Conservation (phyloP, 2,888 invertebrate species). For the Drosophila niveifrons region DNA sequence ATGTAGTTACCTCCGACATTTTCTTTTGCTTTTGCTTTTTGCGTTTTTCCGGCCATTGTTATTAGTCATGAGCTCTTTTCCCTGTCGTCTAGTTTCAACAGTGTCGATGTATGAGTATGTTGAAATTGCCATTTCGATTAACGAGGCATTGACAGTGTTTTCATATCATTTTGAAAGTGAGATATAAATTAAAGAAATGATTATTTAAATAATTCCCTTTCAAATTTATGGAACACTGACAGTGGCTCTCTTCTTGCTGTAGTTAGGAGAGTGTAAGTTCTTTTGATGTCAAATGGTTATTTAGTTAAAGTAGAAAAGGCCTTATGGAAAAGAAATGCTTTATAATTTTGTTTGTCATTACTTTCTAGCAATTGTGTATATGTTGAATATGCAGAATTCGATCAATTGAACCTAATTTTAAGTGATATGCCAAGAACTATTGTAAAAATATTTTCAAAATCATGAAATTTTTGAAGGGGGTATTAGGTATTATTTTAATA, state of each 20-base stretch:
- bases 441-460: no score
- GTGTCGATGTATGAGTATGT: not conserved
- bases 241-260: not conserved
- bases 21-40: constrained; percentile 13
- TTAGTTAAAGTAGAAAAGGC: no score
- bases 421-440: no score
- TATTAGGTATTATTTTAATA: no score
- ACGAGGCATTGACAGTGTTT: not conserved
- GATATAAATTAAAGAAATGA: not conserved
- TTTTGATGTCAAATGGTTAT: no score
- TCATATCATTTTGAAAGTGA: not conserved
- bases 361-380: no score
- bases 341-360: no score
- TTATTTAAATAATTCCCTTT: not conserved
- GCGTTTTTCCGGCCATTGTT: constrained; percentile 21
- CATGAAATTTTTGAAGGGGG: no score
- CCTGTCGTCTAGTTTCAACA: constrained; percentile 21
- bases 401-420: no score
- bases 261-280: no score
- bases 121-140: not conserved
- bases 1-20: constrained; percentile 48
- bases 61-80: constrained; percentile 39
- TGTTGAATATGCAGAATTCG: no score
- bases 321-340: no score
- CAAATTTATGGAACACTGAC: not conserved